phyloP scores from a whole-genome alignment of 92 coral and sea anemone genomes.

The Paramuricea clavata region DNA sequence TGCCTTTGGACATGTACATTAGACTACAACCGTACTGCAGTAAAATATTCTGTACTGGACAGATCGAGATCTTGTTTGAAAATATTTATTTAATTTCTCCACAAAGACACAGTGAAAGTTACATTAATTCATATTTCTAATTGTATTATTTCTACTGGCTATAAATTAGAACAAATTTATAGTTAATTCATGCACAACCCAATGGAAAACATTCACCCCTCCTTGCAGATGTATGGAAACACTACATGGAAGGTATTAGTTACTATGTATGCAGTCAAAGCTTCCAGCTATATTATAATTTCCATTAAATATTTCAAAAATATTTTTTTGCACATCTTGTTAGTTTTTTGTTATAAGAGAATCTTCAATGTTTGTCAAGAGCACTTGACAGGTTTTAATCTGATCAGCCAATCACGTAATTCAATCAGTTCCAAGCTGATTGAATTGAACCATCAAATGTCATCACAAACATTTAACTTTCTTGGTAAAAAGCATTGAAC shows the following conservation, averaged over 20 bases:
- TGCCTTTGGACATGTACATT: background rate
- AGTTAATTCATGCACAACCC: too few relatives aligned
- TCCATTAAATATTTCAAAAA: background rate
- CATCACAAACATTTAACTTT: too few relatives aligned
- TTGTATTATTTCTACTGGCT: too few relatives aligned
- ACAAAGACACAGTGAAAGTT: background rate
- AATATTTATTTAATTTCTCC: background rate
- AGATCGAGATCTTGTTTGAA: background rate
- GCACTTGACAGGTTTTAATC: too few relatives aligned
- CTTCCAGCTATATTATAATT: background rate
- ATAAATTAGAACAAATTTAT: too few relatives aligned
- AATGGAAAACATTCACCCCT: too few relatives aligned
- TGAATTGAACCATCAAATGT: too few relatives aligned
- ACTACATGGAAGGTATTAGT: background rate
- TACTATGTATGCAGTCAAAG: background rate
- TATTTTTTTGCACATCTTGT: background rate
- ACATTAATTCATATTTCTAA: background rate
- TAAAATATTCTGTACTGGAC: background rate
- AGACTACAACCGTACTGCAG: background rate
- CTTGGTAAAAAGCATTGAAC: too few relatives aligned
- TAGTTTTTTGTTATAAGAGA: too few relatives aligned
- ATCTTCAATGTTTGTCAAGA: too few relatives aligned
- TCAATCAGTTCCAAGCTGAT: too few relatives aligned
- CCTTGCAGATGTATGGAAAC: background rate
- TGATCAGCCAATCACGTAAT: too few relatives aligned